Base-by-base conservation (phyloP, 2,888 invertebrate species). In the Dasysyrphus tricinctus region DNA sequence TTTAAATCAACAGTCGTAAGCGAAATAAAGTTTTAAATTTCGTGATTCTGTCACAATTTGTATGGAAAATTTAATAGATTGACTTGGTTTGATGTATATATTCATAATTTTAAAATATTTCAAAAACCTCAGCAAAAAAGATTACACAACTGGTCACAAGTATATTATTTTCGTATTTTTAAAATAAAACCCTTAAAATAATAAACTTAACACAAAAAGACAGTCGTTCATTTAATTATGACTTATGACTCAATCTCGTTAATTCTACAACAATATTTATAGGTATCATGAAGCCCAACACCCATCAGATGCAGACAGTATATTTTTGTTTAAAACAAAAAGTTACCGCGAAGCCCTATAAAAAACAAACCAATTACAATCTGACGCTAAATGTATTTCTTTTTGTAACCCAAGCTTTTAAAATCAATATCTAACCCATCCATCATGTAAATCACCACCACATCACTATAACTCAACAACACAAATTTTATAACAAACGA, bases 341-440 rank as follows among this genome's bases (percentile, higher is more conserved):
- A 7, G 32, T 32, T 5, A 32, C 32, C 32, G 7, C 5, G 63
- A 81, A 76, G 76, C 63, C 70, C 8, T 47, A 56, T 11, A 80
- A 73, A n/a, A 69, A 42, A 14, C 14, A 14, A 32, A 54, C 14
- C 7, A n/a, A 3, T 7, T n/a, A 54, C 6, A 8, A 9, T 4
- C 16, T 16, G 6, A n/a, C 7, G 19, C 5, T 63, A 34, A 78
- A 34, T 24, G 59, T 16, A 9, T 49, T 61, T 37, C 37, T 61
- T 47, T 29, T 29, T 19, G 11, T 39, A 61, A n/a, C 42, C 5
- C 11, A 12, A 47, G 47, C 37, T 44, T 57, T 75, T 47, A 14
- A 54, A 70, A 81, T 82, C 82, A 73, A 82, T 78, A 78, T 37
- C 11, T 77, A 32, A 59, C 8, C 29, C 24, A 44, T 79, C 47